A percentile compares a stretch with the other conserved stretches of the same genome.
Evolutionary conservation across 2,888 invertebrate genomes (phyloP).

Genomic region (Eupithecia tripunctaria): DNA sequence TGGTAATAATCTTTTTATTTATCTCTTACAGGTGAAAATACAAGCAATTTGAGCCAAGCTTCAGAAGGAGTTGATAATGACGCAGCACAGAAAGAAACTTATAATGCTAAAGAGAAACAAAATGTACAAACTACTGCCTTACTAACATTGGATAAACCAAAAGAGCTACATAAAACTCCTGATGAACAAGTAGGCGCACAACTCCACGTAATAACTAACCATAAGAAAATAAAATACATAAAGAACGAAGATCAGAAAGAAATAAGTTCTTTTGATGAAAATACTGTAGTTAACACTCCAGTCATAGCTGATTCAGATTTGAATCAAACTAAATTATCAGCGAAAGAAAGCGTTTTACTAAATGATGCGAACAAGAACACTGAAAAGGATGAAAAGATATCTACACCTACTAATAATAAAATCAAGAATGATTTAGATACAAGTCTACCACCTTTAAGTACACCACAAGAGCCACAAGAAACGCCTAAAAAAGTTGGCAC

Average conservation of each 20-base stretch:
- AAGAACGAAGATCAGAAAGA: background rate
- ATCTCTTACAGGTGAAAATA: conserved; percentile 16
- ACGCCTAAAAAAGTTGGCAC: conserved; percentile 7
- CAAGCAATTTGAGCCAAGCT: conserved; percentile 23
- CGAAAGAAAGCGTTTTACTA: conserved; percentile 1
- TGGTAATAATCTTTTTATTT: background rate
- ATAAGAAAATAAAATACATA: too few relatives aligned
- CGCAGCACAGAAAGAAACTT: background rate
- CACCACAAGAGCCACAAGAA: too few relatives aligned
- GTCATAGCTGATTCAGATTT: conserved; percentile 25
- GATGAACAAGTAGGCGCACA: too few relatives aligned
- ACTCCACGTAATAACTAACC: too few relatives aligned
- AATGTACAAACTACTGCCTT: background rate
- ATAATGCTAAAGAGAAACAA: background rate
- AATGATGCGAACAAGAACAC: conserved; percentile 2
- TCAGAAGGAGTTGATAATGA: conserved; percentile 17
- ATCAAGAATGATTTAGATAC: background rate
- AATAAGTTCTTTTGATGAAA: background rate
- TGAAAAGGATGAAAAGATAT: background rate
- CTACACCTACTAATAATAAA: background rate
- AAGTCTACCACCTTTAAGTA: background rate
- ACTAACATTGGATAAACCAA: conserved; percentile 10
- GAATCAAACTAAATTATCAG: conserved; percentile 18
- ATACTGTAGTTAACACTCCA: conserved; percentile 5
- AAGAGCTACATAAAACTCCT: conserved; percentile 14